Percentiles rank a stretch among this genome's conserved stretches.
Evolutionary conservation across 2,888 invertebrate genomes (phyloP).

Genomic region (Agrotis exclamationis): DNA sequence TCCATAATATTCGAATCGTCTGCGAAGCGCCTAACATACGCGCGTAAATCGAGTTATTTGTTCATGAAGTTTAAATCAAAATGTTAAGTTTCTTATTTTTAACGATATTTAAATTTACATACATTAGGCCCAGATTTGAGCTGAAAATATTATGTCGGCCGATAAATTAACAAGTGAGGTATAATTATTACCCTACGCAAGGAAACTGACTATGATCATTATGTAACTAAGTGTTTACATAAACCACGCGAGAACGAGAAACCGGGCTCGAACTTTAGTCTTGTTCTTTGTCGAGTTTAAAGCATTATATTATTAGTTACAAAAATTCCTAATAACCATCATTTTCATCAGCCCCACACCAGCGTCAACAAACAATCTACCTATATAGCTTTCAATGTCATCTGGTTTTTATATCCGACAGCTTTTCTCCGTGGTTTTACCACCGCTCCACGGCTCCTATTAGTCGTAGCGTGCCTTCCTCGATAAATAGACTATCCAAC

Average conservation of each 20-base stretch:
- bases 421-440: too few species aligned
- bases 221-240: background rate
- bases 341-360: background rate
- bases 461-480: too few species aligned
- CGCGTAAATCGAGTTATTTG: slow-evolving; percentile 2
- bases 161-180: slow-evolving; percentile 5
- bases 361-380: slow-evolving; percentile 5
- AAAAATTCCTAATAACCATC: background rate
- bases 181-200: slow-evolving; percentile 13
- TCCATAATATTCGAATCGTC: background rate
- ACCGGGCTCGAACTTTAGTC: background rate
- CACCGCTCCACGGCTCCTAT: too few species aligned
- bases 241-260: background rate
- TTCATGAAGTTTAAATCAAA: slow-evolving; percentile 8
- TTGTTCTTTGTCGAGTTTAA: background rate
- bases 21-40: background rate
- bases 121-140: slow-evolving; percentile 57
- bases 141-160: slow-evolving; percentile 5
- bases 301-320: too few species aligned
- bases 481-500: too few species aligned
- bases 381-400: slow-evolving; percentile 13
- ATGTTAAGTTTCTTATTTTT: slow-evolving; percentile 24
- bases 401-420: slow-evolving; percentile 6
- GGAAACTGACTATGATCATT: background rate
- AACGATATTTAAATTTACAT: slow-evolving; percentile 24